phyloP scores from a whole-genome alignment of 2,797 vertebrate species.

The Galago senegalensis region DNA sequence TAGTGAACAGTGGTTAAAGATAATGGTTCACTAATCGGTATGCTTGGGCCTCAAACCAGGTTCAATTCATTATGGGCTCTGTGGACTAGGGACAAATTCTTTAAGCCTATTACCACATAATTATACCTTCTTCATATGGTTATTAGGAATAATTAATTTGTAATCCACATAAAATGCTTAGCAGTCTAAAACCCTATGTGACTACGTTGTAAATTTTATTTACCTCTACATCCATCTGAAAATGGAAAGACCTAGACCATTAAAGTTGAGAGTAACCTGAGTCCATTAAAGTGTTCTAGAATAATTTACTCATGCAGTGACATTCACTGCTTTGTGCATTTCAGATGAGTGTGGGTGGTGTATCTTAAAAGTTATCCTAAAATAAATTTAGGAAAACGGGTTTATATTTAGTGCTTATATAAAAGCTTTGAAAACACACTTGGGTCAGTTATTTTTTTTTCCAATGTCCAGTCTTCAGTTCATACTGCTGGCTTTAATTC shows the following conservation, averaged over 20 bases:
- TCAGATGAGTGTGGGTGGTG: conserved; percentile 72
- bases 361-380: conserved; percentile 77
- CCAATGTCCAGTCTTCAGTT: conserved; percentile 32
- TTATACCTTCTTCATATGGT: neutral
- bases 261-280: conserved; percentile 57
- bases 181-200: conserved; percentile 19
- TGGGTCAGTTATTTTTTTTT: conserved; percentile 44
- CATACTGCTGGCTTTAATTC: conserved; percentile 46
- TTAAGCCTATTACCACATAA: neutral
- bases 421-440: conserved; percentile 78
- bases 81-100: neutral
- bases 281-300: conserved; percentile 46
- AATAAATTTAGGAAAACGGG: conserved; percentile 78
- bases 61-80: neutral
- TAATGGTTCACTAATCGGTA: neutral
- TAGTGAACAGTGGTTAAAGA: neutral
- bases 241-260: conserved; percentile 36
- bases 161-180: conserved; percentile 5
- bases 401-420: conserved; percentile 79
- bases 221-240: conserved; percentile 23
- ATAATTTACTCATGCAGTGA: conserved; percentile 74
- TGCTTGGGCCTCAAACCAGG: conserved; percentile 10
- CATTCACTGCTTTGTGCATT: conserved; percentile 76
- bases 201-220: conserved; percentile 30
- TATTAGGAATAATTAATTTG: conserved; percentile 58